Evolutionary conservation across 2,797 vertebrate genomes (phyloP).

Genomic region (Cichlasoma orientale): DNA sequence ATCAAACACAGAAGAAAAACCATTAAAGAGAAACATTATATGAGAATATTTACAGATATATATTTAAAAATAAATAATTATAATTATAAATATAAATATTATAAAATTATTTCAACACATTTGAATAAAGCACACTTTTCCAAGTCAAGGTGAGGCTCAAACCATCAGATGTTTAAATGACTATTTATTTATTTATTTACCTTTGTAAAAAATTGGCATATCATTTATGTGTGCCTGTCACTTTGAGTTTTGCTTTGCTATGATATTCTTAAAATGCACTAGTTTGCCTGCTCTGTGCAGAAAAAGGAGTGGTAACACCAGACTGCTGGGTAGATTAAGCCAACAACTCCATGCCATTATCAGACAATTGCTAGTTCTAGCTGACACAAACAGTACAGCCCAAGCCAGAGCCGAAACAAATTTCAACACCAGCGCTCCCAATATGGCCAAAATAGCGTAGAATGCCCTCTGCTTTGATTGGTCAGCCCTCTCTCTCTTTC

Average conservation of each 20-base stretch:
- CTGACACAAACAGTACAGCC: accelerated
- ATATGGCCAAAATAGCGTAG: constrained; percentile 12
- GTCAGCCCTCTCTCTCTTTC: not conserved
- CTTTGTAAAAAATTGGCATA: no score
- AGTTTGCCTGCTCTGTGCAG: constrained; percentile 16
- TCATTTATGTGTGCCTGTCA: not conserved
- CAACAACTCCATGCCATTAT: accelerated
- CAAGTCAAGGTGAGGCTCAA: no score
- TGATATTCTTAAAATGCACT: not conserved
- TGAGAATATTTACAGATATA: no score
- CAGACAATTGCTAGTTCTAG: accelerated
- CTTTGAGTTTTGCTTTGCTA: not conserved
- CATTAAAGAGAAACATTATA: no score
- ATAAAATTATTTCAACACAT: no score
- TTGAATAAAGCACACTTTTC: no score
- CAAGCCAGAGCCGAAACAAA: accelerated
- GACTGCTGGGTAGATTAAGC: not conserved
- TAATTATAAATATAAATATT: no score
- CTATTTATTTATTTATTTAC: no score
- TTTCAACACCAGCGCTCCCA: not conserved
- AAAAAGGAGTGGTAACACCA: constrained; percentile 44
- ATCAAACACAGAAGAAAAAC: no score
- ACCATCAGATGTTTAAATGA: no score
- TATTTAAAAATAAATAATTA: no score
- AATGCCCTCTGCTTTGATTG: constrained; percentile 30